Evolutionary conservation across 2,113 vertebrate species (phyloP).

Genomic region (Paedocypris sp.): DNA sequence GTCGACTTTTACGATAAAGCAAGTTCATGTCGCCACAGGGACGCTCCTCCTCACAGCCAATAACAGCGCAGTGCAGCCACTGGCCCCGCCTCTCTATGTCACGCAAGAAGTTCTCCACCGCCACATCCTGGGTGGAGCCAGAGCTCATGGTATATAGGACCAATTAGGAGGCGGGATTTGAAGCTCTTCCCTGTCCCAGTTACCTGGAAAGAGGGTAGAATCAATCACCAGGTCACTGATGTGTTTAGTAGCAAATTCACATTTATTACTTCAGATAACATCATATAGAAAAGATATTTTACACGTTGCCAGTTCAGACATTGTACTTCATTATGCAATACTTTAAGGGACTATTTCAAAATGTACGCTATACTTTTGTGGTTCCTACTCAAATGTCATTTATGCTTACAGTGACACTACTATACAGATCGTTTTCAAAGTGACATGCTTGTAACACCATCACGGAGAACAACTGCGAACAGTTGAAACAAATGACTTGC

Average conservation of each 20-base stretch:
- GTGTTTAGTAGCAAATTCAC: neutral
- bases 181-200: constrained; percentile 40
- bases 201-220: constrained; percentile 45
- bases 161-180: constrained; percentile 37
- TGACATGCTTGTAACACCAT: too few relatives aligned
- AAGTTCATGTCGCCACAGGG: constrained; percentile 68
- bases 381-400: too few relatives aligned
- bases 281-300: too few relatives aligned
- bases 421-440: too few relatives aligned
- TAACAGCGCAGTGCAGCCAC: constrained; percentile 68
- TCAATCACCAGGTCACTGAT: neutral
- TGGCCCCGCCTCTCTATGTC: constrained; percentile 71
- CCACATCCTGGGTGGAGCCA: constrained; percentile 74
- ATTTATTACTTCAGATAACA: neutral
- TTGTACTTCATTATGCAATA: too few relatives aligned
- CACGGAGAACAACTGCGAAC: too few relatives aligned
- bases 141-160: constrained; percentile 69
- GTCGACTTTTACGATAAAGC: constrained; percentile 66
- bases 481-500: too few relatives aligned
- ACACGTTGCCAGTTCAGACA: too few relatives aligned
- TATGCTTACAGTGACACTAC: too few relatives aligned
- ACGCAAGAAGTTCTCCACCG: constrained; percentile 72
- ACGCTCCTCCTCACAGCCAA: constrained; percentile 60
- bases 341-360: too few relatives aligned
- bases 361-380: too few relatives aligned